phyloP scores from a whole-genome alignment of 2,797 vertebrate species.

The Acanthurus leucopareius region DNA sequence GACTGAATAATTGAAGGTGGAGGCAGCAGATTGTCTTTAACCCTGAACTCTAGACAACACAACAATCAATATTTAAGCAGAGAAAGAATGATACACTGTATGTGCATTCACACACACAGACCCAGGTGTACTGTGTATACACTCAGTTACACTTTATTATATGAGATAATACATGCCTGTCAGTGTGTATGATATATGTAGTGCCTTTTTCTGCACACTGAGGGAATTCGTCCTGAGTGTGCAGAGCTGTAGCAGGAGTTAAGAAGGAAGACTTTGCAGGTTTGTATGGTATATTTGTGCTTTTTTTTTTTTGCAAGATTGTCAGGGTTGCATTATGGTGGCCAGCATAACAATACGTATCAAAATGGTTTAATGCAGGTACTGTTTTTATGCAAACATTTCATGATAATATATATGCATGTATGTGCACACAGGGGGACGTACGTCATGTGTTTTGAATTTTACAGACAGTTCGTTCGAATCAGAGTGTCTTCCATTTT shows the following conservation, averaged over 20 bases:
- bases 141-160: slow-evolving; percentile 35
- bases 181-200: slow-evolving; percentile 63
- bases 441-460: slow-evolving; percentile 58
- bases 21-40: slow-evolving; percentile 83
- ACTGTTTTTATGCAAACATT: slow-evolving; percentile 40
- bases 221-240: slow-evolving; percentile 49
- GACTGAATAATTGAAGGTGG: slow-evolving; percentile 84
- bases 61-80: slow-evolving; percentile 85
- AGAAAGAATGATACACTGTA: slow-evolving; percentile 70
- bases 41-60: slow-evolving; percentile 83
- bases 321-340: slow-evolving; percentile 8
- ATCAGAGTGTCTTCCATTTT: slow-evolving; percentile 52
- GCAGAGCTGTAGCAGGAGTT: slow-evolving; percentile 27
- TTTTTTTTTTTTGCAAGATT: slow-evolving; percentile 6
- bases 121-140: slow-evolving; percentile 30
- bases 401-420: slow-evolving; percentile 2
- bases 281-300: slow-evolving; percentile 25
- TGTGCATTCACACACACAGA: slow-evolving; percentile 21
- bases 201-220: slow-evolving; percentile 58
- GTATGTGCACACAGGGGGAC: slow-evolving; percentile 30
- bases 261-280: slow-evolving; percentile 27
- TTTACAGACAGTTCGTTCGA: slow-evolving; percentile 65
- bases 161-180: slow-evolving; percentile 52
- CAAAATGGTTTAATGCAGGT: slow-evolving; percentile 12
- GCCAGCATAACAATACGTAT: slow-evolving; percentile 26